Percentiles rank a stretch among this genome's conserved stretches.
Evolutionary conservation across 2,797 vertebrate genomes (phyloP).

Genomic region (Urocyon cinereoargenteus): DNA sequence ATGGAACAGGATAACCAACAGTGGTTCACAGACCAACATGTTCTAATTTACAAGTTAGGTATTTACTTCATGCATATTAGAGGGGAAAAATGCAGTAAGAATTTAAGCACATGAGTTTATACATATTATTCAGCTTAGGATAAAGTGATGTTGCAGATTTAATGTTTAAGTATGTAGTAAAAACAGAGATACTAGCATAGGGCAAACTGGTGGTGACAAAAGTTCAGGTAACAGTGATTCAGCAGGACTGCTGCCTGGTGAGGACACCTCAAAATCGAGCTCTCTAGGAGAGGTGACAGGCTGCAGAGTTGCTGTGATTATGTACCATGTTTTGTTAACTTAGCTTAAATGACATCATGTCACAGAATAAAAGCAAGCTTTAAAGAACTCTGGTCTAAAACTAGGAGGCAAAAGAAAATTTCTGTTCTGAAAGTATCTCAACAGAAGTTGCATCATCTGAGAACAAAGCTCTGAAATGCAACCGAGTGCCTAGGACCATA

Average conservation of each 20-base stretch:
- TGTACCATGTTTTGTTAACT: not conserved
- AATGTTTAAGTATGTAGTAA: not conserved
- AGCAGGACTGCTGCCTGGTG: no score
- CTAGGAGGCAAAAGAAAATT: not conserved
- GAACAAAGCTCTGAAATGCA: not conserved
- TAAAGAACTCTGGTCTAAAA: not conserved
- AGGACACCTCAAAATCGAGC: not conserved
- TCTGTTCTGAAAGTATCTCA: not conserved
- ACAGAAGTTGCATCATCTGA: not conserved
- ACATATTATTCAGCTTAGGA: not conserved
- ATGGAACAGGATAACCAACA: not conserved
- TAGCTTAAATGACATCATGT: not conserved
- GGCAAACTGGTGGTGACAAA: not conserved
- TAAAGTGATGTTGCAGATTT: not conserved
- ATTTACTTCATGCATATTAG: not conserved
- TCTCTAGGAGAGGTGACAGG: not conserved
- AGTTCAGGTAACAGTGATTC: not conserved
- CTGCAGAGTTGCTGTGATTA: not conserved
- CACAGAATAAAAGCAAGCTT: not conserved
- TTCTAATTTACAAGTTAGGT: not conserved
- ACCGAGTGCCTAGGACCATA: not conserved
- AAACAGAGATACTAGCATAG: accelerated
- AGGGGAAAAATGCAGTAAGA: not conserved
- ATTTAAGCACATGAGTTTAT: not conserved
- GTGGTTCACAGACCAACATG: not conserved